Evolutionary conservation across 2,888 invertebrate genomes (phyloP), one percentile per base, ranked within the genome.

Genomic region (Neoaliturus tenellus): DNA sequence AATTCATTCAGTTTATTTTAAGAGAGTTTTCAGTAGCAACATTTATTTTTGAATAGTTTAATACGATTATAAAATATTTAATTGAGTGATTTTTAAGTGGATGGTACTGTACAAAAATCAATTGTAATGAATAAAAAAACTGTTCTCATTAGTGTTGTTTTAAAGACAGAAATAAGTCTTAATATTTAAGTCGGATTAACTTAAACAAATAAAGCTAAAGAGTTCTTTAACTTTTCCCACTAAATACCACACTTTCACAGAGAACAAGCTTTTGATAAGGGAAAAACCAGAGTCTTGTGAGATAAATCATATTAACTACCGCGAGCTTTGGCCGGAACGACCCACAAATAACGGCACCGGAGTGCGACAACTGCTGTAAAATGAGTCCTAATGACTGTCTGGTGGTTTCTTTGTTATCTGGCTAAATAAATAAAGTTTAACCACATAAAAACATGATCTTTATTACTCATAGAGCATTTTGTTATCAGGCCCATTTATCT

Each of bases 361-460:
- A 75, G 73, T 75, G 73, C 41, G 39, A 75, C 28, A 35, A 44
- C 44, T 44, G 39, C 71, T 71, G 73, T 75, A 75, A 75, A 44
- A 41, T 41, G 73, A 75, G 39, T 23, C 73, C 39, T 75, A 75
- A 75, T 75, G 73, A 75, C 44, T 39, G 39, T 17, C 73, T 28
- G 23, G 73, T 28, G 73, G 73, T 28, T n/a, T 69, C 69, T 69
- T 69, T 39, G 23, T 69, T 39, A 69, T 69, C 69, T 62, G 12
- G 25, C n/a, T 62, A 62, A 62, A 62, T 62, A 62, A 23, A 58
- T 62, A 31, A n/a, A 31, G 28, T 28, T 28, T 20, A 14, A 51
- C 1, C n/a, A 51, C n/a, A 48, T 48, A 48, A 51, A 51, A 23
- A 23, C 51, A 23, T 23, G 51, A 51, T 51, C 51, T 51, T 10